Conservation (phyloP, 2,797 vertebrate species). For the Lerista edwardsae region DNA sequence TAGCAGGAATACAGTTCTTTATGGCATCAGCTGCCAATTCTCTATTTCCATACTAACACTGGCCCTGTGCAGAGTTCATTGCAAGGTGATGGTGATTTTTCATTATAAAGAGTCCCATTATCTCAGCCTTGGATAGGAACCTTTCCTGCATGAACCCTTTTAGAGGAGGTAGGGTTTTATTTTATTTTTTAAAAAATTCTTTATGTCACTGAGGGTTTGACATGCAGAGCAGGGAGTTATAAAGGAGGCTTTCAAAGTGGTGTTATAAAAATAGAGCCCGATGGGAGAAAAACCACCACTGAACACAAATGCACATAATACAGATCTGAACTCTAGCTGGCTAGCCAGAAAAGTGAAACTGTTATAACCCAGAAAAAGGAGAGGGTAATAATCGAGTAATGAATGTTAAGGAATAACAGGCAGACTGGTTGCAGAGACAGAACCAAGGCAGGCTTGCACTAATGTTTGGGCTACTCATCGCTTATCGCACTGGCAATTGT, state of each 20-base stretch:
- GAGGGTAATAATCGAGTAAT: constrained; percentile 54
- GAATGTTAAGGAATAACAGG: constrained; percentile 56
- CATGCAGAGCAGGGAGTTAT: constrained; percentile 54
- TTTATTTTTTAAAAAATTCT: not conserved
- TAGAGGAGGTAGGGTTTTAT: not conserved
- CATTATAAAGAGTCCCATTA: not conserved
- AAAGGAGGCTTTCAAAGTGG: constrained; percentile 62
- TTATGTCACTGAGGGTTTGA: constrained; percentile 35
- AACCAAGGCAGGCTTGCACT: too few species aligned
- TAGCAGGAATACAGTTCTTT: constrained; percentile 50
- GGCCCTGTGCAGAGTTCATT: not conserved
- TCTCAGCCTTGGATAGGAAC: not conserved
- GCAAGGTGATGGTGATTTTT: not conserved
- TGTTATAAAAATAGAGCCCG: constrained; percentile 64
- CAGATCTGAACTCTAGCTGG: constrained; percentile 53
- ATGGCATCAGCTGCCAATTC: constrained; percentile 9
- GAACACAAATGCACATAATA: constrained; percentile 48
- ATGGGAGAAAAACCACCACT: constrained; percentile 50
- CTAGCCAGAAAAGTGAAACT: constrained; percentile 58
- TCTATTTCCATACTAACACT: not conserved
- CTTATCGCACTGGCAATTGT: too few species aligned
- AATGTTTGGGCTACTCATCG: too few species aligned
- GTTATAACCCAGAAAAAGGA: constrained; percentile 53
- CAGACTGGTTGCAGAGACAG: not conserved
- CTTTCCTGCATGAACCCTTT: constrained; percentile 10